These are phyloP conservation scores for Candoia aspera DNA, from an alignment of 2,113 vertebrate species.

Conservation along the genomic window DNA sequence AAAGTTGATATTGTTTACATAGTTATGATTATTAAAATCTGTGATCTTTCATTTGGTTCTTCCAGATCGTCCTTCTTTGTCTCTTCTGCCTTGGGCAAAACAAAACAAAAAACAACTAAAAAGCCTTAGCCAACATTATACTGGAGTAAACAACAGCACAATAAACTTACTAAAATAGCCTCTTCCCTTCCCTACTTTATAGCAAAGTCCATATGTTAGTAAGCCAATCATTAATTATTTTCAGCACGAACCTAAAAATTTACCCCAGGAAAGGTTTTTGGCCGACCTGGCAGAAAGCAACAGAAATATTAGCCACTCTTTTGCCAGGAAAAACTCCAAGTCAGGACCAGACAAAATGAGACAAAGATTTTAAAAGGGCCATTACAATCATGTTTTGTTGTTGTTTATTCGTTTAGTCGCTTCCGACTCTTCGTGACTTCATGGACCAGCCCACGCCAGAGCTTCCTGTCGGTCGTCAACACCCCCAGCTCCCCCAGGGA, in stretches of 20 bases:
- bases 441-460: too few species aligned
- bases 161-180: not conserved
- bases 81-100: not conserved
- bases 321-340: not conserved
- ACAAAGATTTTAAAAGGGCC: not conserved
- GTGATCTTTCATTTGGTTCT: not conserved
- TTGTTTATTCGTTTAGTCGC: too few species aligned
- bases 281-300: not conserved
- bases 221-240: not conserved
- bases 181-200: not conserved
- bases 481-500: too few species aligned
- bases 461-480: too few species aligned
- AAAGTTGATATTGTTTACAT: not conserved
- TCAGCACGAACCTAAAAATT: not conserved
- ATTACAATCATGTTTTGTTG: not conserved
- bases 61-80: not conserved
- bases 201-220: not conserved
- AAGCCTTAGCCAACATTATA: not conserved
- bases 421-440: too few species aligned
- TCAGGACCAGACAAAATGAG: not conserved
- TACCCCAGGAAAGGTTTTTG: not conserved
- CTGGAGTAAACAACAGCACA: not conserved
- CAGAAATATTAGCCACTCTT: not conserved
- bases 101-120: not conserved
- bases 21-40: not conserved